phyloP scores from a whole-genome alignment of 2,113 vertebrate species.

The Amblyornis subalaris region DNA sequence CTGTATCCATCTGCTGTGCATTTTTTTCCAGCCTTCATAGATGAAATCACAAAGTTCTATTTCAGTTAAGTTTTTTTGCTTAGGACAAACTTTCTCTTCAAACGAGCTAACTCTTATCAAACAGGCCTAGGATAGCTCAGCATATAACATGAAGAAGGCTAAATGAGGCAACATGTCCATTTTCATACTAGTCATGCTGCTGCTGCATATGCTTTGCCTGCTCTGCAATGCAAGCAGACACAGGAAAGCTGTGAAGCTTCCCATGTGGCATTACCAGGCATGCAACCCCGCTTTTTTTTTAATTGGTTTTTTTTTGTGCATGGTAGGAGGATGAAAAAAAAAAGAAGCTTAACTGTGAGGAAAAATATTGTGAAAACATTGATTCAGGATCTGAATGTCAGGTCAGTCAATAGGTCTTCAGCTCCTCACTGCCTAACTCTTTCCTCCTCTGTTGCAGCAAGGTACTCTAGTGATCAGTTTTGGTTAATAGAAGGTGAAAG shows the following conservation, averaged over 20 bases:
- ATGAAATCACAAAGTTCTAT: neutral
- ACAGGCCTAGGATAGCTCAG: rapidly evolving
- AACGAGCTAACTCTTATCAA: neutral
- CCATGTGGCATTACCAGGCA: neutral
- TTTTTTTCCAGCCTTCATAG: neutral
- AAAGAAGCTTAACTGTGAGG: neutral
- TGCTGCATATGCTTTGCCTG: neutral
- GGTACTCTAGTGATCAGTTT: neutral
- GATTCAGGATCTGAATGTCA: neutral
- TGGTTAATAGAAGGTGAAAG: neutral
- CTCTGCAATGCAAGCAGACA: rapidly evolving
- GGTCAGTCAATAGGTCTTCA: neutral
- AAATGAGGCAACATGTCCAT: neutral
- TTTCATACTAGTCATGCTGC: neutral
- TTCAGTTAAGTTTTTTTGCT: neutral
- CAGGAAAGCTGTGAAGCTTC: neutral
- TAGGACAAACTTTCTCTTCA: neutral
- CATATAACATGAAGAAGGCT: neutral
- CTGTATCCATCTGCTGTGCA: neutral
- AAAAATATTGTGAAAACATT: neutral
- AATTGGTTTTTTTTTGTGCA: neutral
- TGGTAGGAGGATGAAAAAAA: neutral
- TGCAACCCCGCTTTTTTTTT: no score
- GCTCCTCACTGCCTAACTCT: neutral
- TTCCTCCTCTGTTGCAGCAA: neutral